phyloP scores from a whole-genome alignment of 1,140 invertebrate species.

The Caenorhabditis brenneri region DNA sequence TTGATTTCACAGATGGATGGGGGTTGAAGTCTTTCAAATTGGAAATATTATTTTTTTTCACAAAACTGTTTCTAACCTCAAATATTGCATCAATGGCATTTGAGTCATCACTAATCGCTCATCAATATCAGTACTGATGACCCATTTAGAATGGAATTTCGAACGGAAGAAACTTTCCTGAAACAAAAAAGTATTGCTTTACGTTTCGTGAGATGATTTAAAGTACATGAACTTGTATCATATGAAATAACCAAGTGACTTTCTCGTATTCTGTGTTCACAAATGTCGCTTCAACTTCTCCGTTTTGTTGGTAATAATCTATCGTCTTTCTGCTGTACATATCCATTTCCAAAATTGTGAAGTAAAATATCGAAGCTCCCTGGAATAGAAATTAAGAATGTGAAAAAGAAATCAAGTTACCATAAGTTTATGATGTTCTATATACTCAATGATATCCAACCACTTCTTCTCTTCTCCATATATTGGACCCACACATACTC shows the following conservation, averaged over 20 bases:
- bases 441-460: not conserved
- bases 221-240: not conserved
- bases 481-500: not conserved
- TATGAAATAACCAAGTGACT: not conserved
- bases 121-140: not conserved
- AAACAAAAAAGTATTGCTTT: no score
- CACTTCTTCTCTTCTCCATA: not conserved
- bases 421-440: not conserved
- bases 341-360: not conserved
- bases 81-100: not conserved
- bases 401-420: no score
- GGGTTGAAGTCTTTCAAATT: not conserved
- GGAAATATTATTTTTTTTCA: not conserved
- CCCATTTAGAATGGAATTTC: constrained; percentile 3
- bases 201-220: no score
- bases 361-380: not conserved
- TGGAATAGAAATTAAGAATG: no score
- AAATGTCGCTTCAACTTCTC: not conserved
- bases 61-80: not conserved
- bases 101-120: constrained; percentile 10
- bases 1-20: not conserved
- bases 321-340: not conserved
- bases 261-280: not conserved
- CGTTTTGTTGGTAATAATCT: not conserved
- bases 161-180: constrained; percentile 3